Percentiles rank a stretch among this genome's conserved stretches.
Evolutionary conservation across 2,888 invertebrate species (phyloP).

Genomic region (Himalopsyche japonica): DNA sequence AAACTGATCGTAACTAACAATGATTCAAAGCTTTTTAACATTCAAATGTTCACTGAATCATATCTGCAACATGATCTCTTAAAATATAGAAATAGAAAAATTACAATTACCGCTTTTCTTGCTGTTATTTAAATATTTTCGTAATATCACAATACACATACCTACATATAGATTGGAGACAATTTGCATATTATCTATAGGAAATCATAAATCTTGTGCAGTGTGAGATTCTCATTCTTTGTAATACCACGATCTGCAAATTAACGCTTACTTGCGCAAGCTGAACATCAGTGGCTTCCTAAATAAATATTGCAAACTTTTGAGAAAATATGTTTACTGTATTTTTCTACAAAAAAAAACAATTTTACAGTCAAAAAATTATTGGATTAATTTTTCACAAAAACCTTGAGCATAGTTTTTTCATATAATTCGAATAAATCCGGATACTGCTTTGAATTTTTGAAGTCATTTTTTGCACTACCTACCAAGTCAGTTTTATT

Average conservation of each 20-base stretch:
- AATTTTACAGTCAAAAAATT: no score
- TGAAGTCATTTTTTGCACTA: no score
- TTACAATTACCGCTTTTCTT: not conserved
- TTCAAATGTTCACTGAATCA: not conserved
- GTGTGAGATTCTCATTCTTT: slow-evolving; percentile 35
- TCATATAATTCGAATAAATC: no score
- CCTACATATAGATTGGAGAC: not conserved
- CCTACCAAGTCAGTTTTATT: no score
- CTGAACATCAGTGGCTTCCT: not conserved
- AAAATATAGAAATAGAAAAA: not conserved
- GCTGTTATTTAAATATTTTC: slow-evolving; percentile 13
- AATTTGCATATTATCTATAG: slow-evolving; percentile 38
- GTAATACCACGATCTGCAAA: slow-evolving; percentile 9
- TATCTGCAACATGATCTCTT: not conserved
- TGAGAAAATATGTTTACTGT: no score
- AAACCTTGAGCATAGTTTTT: no score
- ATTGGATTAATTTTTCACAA: no score
- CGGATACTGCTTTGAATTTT: no score
- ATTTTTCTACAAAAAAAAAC: no score
- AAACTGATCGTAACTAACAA: no score
- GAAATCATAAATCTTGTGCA: slow-evolving; percentile 37
- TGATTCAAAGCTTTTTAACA: not conserved
- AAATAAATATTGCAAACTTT: no score
- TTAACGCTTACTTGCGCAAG: slow-evolving; percentile 21
- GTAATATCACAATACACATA: slow-evolving; percentile 11